Percentiles rank a stretch among this genome's conserved stretches.
Conservation (phyloP, 2,888 invertebrate genomes). For the Rhopalosiphum nymphaeae region DNA sequence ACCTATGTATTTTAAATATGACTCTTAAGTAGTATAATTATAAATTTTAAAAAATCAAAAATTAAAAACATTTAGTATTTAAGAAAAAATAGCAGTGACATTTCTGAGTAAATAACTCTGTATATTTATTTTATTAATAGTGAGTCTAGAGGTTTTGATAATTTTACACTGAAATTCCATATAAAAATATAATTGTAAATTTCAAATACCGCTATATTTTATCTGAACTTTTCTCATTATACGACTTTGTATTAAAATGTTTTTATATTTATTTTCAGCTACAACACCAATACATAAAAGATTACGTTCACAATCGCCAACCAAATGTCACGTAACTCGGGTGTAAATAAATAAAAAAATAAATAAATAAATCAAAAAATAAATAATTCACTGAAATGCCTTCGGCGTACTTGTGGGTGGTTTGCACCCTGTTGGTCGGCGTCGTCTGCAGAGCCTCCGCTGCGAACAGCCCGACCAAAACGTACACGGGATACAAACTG, state of each 20-base stretch:
- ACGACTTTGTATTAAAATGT: neutral
- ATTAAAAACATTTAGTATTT: too few species aligned
- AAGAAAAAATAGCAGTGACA: too few species aligned
- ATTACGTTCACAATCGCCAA: neutral
- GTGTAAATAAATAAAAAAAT: too few species aligned
- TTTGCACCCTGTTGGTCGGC: neutral
- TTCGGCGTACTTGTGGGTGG: neutral
- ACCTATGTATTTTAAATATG: too few species aligned
- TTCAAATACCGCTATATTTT: neutral
- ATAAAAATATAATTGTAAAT: neutral
- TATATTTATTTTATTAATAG: neutral
- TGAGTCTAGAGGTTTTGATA: neutral
- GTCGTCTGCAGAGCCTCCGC: neutral
- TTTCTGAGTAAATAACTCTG: neutral
- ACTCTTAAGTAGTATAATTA: too few species aligned
- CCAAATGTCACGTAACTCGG: neutral
- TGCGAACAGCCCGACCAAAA: slow-evolving; percentile 30
- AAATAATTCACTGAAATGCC: neutral
- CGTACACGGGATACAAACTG: slow-evolving; percentile 50
- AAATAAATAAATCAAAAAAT: neutral
- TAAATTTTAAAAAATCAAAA: too few species aligned
- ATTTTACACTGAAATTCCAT: neutral
- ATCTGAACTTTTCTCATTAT: neutral
- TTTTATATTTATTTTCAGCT: neutral
- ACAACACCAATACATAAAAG: neutral